Evolutionary conservation across 2,888 invertebrate species (phyloP).

Genomic region (Drosophila pseudotakahashii): DNA sequence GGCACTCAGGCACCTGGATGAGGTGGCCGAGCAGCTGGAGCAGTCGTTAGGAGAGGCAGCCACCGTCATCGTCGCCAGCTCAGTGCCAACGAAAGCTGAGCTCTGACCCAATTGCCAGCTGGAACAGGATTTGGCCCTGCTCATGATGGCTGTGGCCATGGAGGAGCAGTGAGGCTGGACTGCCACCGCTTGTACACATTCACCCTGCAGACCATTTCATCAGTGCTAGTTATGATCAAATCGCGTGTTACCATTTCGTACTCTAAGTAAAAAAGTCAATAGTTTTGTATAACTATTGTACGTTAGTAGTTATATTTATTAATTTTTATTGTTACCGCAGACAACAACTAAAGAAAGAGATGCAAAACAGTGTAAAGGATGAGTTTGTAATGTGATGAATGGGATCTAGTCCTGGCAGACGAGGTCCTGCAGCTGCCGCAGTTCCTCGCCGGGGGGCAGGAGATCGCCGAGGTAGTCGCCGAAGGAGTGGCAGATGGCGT

Average conservation of each 20-base stretch:
- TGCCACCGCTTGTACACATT: slow-evolving; percentile 31
- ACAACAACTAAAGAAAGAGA: slow-evolving; percentile 49
- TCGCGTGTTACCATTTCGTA: slow-evolving; percentile 48
- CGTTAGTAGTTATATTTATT: slow-evolving; percentile 72
- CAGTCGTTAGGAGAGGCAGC: slow-evolving; percentile 45
- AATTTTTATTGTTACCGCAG: slow-evolving; percentile 71
- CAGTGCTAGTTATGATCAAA: slow-evolving; percentile 41
- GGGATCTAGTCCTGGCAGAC: slow-evolving; percentile 86
- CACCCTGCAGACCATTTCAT: slow-evolving; percentile 31
- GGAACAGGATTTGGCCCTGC: slow-evolving; percentile 58
- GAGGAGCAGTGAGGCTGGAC: slow-evolving; percentile 36
- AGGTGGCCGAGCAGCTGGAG: slow-evolving; percentile 44
- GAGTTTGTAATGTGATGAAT: slow-evolving; percentile 13
- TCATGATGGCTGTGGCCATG: slow-evolving; percentile 63
- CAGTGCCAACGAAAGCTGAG: slow-evolving; percentile 5
- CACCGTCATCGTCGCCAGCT: slow-evolving; percentile 5
- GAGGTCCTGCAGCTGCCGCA: slow-evolving; percentile 88
- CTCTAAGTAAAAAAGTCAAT: slow-evolving; percentile 59
- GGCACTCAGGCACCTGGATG: slow-evolving; percentile 41
- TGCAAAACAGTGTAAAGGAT: slow-evolving; percentile 37
- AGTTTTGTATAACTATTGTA: slow-evolving; percentile 51
- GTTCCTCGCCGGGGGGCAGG: slow-evolving; percentile 86
- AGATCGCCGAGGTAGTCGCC: slow-evolving; percentile 86
- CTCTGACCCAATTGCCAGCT: slow-evolving; percentile 51
- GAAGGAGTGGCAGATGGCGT: slow-evolving; percentile 85